Evolutionary conservation across 2,888 invertebrate species (phyloP).

Genomic region (Zeuzera pyrina): DNA sequence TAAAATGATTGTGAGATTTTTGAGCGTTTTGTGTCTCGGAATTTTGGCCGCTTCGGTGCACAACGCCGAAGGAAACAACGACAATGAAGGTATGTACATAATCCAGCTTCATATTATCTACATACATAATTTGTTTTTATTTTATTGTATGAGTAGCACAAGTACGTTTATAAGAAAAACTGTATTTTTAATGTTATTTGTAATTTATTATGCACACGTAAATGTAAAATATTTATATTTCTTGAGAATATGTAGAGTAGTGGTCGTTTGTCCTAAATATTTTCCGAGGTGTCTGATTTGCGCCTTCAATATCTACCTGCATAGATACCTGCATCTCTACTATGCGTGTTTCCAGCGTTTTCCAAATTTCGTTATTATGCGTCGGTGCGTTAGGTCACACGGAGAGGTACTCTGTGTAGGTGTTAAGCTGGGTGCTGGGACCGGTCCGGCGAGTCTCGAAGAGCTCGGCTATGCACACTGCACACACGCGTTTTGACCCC

Average conservation of each 20-base stretch:
- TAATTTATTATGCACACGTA: too few relatives aligned
- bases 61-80: slow-evolving; percentile 61
- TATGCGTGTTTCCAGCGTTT: slow-evolving; percentile 20
- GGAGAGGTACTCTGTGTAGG: slow-evolving; percentile 3
- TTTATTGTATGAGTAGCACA: too few relatives aligned
- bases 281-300: too few relatives aligned
- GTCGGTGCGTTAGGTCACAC: slow-evolving; percentile 1
- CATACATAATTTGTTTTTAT: slow-evolving; percentile 44
- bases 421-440: slow-evolving; percentile 19
- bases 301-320: too few relatives aligned
- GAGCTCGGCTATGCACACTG: slow-evolving; percentile 8
- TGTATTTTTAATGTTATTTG: too few relatives aligned
- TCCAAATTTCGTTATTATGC: slow-evolving; percentile 14
- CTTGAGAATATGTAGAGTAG: too few relatives aligned
- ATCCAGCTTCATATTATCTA: slow-evolving; percentile 7
- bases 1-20: slow-evolving; percentile 72
- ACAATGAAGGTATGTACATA: slow-evolving; percentile 62
- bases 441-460: slow-evolving; percentile 41
- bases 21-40: slow-evolving; percentile 64
- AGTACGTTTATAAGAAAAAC: too few relatives aligned
- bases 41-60: slow-evolving; percentile 62
- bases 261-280: too few relatives aligned
- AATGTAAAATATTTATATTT: too few relatives aligned
- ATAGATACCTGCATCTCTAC: too few relatives aligned
- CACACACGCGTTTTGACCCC: slow-evolving; percentile 1